Evolutionary conservation across 2,888 invertebrate genomes (phyloP), one percentile per base, ranked within the genome.

Genomic region (Synanthedon myopaeformis): DNA sequence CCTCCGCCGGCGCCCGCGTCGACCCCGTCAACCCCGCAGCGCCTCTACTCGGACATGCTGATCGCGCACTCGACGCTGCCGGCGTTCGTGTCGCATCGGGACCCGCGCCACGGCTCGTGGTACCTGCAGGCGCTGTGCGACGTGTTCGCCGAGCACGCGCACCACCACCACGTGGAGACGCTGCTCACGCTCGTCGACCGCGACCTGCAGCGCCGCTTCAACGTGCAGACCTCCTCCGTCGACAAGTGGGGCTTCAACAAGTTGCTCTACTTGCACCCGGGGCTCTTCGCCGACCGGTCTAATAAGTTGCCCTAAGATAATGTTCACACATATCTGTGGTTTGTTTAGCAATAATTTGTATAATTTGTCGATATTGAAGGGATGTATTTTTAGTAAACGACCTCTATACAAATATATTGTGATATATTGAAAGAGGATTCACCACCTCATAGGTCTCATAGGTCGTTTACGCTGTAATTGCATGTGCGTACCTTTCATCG

Each of bases 51-150:
- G 12, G 92, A 93, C 74, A 89, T 92, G 55, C 79, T 92, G 42
- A 88, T 92, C 58, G 91, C 91, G 51, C 90, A 90, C 77, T 91
- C 92, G 52, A 92, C 91, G 3, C 74, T 91, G 49, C 89, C 89
- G 54, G 91, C 91, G 3, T 89, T 83, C 66, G 83, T 84, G 60
- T 90, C 93, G 0, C 85, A 89, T 67, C 89, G 93, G 55, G 90
- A 92, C 76, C 66, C 72, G 4, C 58, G 72, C 28, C 61, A 64
- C 6, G 93, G 94, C 19, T 91, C 92, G 49, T 93, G 92, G 93
- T 93, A 92, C 76, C 91, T 94, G 63, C 90, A 91, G 73, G 85
- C 85, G 58, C 79, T 94, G 63, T 93, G 92, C 74, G 75, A 89
- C 61, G 88, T 90, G 62, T 90, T 93, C 73, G 90, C 91, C 59